phyloP scores from a whole-genome alignment of 2,113 vertebrate genomes.

The Rhinolophus ferrumequinum region DNA sequence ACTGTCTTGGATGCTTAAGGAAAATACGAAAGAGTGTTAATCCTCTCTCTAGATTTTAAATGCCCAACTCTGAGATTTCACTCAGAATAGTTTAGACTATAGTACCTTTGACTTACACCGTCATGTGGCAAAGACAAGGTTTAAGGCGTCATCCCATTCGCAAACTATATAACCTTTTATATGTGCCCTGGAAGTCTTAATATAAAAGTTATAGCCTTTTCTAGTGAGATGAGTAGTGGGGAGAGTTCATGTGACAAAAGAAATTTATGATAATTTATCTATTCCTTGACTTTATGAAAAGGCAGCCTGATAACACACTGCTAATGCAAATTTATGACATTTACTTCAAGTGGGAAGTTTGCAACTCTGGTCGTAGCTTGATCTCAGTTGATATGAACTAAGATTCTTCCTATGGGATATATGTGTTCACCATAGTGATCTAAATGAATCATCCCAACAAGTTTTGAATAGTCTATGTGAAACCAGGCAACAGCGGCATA shows the following conservation, averaged over 20 bases:
- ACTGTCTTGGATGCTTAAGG: neutral
- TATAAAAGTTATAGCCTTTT: constrained; percentile 66
- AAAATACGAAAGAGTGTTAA: neutral
- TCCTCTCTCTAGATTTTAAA: constrained; percentile 33
- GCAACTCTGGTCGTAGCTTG: neutral
- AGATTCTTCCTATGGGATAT: neutral
- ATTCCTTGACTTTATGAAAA: constrained; percentile 45
- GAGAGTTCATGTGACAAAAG: constrained; percentile 18
- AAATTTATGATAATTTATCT: constrained; percentile 67
- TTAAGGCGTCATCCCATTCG: neutral
- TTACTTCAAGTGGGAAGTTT: constrained; percentile 41
- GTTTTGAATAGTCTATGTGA: neutral
- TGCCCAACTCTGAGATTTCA: neutral
- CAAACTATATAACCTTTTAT: constrained; percentile 72
- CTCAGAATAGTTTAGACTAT: neutral
- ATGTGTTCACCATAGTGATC: neutral
- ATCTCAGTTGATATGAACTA: constrained; percentile 31
- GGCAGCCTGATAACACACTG: neutral
- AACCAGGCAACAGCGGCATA: neutral
- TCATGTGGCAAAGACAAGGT: constrained; percentile 4
- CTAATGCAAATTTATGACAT: constrained; percentile 57
- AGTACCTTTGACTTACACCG: neutral
- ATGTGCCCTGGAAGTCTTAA: constrained; percentile 58
- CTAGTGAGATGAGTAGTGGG: neutral
- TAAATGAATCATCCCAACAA: neutral